Conservation (phyloP, 53 echinoderm and acorn worm species). For the Antedon mediterranea region DNA sequence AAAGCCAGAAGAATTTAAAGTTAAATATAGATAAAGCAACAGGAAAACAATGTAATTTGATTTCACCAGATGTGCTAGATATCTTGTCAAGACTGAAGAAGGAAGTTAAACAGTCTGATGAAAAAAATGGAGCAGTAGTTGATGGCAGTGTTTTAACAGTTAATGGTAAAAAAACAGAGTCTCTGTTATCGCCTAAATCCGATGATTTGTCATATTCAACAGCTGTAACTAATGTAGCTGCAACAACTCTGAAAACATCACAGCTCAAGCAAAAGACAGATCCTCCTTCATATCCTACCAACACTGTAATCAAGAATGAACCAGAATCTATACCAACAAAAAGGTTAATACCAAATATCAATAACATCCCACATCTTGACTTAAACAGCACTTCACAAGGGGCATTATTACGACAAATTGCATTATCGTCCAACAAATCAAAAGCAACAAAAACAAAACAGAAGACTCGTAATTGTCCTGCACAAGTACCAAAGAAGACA, state of each 20-base stretch:
- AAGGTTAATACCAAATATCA: background rate
- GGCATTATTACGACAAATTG: background rate
- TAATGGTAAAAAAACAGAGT: too few species aligned
- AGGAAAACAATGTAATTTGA: background rate
- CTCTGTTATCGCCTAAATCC: too few species aligned
- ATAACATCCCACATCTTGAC: background rate
- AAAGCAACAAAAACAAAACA: background rate
- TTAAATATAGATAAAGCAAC: background rate
- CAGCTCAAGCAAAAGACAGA: too few species aligned
- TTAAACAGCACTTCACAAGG: background rate
- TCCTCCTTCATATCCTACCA: background rate
- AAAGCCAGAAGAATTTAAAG: background rate
- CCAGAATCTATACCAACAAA: background rate
- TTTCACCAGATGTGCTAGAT: background rate
- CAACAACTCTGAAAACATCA: background rate
- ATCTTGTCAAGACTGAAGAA: background rate
- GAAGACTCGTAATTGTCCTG: background rate
- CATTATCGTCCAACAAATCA: background rate
- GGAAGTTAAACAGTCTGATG: background rate
- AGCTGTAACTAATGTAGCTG: too few species aligned
- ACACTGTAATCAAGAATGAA: too few species aligned
- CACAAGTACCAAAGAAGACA: background rate
- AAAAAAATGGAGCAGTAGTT: background rate
- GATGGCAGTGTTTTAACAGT: background rate
- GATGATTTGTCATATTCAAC: too few species aligned